These are phyloP conservation scores for Barypeithes pellucidus DNA, from an alignment of 2,888 invertebrate genomes.

Conservation along the genomic window DNA sequence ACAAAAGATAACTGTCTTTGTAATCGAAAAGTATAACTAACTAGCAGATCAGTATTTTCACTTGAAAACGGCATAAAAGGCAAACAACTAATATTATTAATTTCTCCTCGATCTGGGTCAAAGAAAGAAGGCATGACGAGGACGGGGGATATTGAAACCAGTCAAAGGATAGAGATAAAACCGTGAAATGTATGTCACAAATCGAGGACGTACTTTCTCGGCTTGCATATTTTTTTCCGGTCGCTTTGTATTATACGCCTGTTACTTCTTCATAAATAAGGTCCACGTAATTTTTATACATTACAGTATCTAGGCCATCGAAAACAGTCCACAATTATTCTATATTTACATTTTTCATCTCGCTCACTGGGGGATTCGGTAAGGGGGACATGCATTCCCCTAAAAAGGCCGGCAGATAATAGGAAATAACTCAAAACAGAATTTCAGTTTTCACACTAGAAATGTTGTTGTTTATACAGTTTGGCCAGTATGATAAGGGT, in stretches of 20 bases:
- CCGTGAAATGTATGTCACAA: constrained; percentile 66
- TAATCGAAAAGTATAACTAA: constrained; percentile 53
- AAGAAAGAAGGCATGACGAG: constrained; percentile 67
- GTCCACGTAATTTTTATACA: constrained; percentile 52
- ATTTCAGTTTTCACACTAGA: too few species aligned
- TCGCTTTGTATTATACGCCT: constrained; percentile 48
- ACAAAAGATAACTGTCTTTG: constrained; percentile 44
- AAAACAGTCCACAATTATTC: constrained; percentile 19
- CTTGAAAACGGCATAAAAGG: constrained; percentile 51
- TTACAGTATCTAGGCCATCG: constrained; percentile 43
- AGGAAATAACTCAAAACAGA: too few species aligned
- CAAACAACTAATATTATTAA: constrained; percentile 60
- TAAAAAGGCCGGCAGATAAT: too few species aligned
- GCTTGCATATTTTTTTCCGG: constrained; percentile 52
- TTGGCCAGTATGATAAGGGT: too few species aligned
- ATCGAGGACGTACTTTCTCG: constrained; percentile 66
- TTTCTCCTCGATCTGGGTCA: constrained; percentile 69
- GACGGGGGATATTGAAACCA: constrained; percentile 58
- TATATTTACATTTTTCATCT: constrained; percentile 21
- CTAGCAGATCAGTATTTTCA: constrained; percentile 50
- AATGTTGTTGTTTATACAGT: too few species aligned
- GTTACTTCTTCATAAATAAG: constrained; percentile 53
- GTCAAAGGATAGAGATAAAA: constrained; percentile 61
- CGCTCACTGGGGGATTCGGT: not conserved
- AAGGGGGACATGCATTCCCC: not conserved